These are phyloP conservation scores for Typhlichthys eigenmanni DNA, from an alignment of 2,797 vertebrate genomes.

Conservation along the genomic window DNA sequence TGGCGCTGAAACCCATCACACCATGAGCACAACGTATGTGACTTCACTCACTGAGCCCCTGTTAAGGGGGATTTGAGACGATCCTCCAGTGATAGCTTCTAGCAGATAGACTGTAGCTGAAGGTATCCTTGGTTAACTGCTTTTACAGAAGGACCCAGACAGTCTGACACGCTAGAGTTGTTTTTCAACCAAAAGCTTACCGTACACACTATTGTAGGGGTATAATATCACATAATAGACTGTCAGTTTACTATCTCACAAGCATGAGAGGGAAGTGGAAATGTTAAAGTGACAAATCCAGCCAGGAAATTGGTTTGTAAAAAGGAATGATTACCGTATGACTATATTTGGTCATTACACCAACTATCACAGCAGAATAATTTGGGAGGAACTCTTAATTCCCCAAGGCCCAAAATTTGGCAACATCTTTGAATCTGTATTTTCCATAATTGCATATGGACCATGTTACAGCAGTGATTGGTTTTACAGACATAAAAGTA, in stretches of 20 bases:
- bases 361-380: background rate
- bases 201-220: background rate
- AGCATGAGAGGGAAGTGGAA: background rate
- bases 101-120: background rate
- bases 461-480: constrained; percentile 7
- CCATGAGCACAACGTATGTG: background rate
- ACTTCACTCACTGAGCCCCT: background rate
- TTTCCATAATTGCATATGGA: constrained; percentile 2
- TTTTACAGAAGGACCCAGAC: background rate
- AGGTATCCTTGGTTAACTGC: background rate
- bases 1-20: background rate
- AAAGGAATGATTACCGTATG: background rate
- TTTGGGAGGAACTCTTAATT: background rate
- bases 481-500: constrained; percentile 14
- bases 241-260: background rate
- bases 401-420: background rate
- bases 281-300: background rate
- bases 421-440: constrained; percentile 5
- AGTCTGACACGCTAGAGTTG: background rate
- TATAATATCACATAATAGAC: background rate
- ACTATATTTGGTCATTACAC: constrained; percentile 1
- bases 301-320: background rate
- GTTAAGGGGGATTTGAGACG: background rate
- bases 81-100: background rate
- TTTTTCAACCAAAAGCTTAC: background rate